Percentiles rank a stretch among this genome's conserved stretches.
Conservation (phyloP, 2,888 invertebrate genomes). For the Campopleginae sp. region DNA sequence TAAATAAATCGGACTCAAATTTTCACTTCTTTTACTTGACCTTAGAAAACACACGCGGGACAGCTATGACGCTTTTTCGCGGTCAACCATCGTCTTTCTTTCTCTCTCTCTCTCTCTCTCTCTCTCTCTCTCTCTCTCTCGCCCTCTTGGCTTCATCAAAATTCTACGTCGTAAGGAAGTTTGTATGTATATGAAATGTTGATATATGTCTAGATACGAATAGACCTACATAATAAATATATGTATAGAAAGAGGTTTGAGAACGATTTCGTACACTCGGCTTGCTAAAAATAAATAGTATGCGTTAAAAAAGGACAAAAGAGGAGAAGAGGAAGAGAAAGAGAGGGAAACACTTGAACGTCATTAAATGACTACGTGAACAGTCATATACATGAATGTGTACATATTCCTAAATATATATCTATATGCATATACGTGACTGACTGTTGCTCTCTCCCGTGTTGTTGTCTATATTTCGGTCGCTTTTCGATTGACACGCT, state of each 20-base stretch:
- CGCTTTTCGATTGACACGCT: slow-evolving; percentile 45
- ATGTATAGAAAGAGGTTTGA: slow-evolving; percentile 20
- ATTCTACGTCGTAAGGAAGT: slow-evolving; percentile 35
- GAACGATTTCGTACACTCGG: slow-evolving; percentile 37
- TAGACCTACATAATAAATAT: neutral
- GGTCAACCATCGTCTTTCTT: slow-evolving; percentile 10
- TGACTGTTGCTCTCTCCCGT: slow-evolving; percentile 52
- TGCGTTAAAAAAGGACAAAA: slow-evolving; percentile 56
- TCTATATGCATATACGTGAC: slow-evolving; percentile 9
- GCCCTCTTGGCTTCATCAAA: slow-evolving; percentile 1
- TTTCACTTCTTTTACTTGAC: slow-evolving; percentile 18
- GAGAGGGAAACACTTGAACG: slow-evolving; percentile 44
- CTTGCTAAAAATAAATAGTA: slow-evolving; percentile 64
- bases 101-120: slow-evolving; percentile 13
- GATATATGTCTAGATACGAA: slow-evolving; percentile 1
- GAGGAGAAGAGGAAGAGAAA: slow-evolving; percentile 36
- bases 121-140: neutral
- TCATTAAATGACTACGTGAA: slow-evolving; percentile 50
- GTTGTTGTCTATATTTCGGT: slow-evolving; percentile 32
- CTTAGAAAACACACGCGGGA: neutral
- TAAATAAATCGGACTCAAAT: slow-evolving; percentile 6
- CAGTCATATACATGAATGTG: slow-evolving; percentile 2
- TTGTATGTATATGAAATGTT: slow-evolving; percentile 16
- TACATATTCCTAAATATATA: neutral
- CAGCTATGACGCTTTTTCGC: slow-evolving; percentile 29